Percentiles rank a stretch among this genome's conserved stretches.
Conservation (phyloP, 2,888 invertebrate species). For the Melanostoma scalare region DNA sequence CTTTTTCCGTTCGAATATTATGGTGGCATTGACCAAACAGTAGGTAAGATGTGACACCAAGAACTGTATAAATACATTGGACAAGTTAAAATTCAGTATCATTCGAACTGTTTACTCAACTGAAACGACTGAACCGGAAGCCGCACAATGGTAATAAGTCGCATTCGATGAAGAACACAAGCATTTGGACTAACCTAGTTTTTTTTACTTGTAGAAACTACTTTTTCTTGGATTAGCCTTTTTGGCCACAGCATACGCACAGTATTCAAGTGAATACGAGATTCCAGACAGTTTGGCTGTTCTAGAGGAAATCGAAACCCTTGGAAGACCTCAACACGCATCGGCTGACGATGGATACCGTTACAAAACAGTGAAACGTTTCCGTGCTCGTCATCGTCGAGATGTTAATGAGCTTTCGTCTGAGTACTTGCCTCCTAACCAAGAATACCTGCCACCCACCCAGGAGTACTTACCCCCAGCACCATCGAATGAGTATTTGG, state of each 20-base stretch:
- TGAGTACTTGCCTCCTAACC: slow-evolving; percentile 75
- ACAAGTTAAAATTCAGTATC: slow-evolving; percentile 54
- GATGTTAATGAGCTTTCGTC: slow-evolving; percentile 75
- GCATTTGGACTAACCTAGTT: slow-evolving; percentile 32
- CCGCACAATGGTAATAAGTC: slow-evolving; percentile 49
- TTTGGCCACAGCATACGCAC: slow-evolving; percentile 77
- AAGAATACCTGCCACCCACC: slow-evolving; percentile 74
- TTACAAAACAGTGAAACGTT: slow-evolving; percentile 56
- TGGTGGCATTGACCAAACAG: slow-evolving; percentile 60
- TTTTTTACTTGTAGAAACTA: slow-evolving; percentile 60
- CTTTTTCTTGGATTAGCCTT: slow-evolving; percentile 66
- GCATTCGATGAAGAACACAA: neutral
- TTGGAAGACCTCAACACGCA: slow-evolving; percentile 25
- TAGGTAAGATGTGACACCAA: slow-evolving; percentile 54
- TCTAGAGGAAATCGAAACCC: slow-evolving; percentile 60
- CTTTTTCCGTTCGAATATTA: slow-evolving; percentile 38
- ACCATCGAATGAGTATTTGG: slow-evolving; percentile 73
- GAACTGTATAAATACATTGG: slow-evolving; percentile 69
- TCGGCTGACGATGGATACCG: slow-evolving; percentile 59
- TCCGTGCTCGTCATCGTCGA: slow-evolving; percentile 74
- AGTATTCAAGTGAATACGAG: slow-evolving; percentile 34
- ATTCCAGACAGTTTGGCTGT: slow-evolving; percentile 55
- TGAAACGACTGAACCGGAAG: slow-evolving; percentile 42
- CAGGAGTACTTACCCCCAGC: slow-evolving; percentile 53
- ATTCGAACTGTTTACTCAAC: slow-evolving; percentile 62